Percentiles rank a stretch among this genome's conserved stretches.
phyloP scores from a whole-genome alignment of 2,113 vertebrate genomes.

The Embiotoca jacksoni region DNA sequence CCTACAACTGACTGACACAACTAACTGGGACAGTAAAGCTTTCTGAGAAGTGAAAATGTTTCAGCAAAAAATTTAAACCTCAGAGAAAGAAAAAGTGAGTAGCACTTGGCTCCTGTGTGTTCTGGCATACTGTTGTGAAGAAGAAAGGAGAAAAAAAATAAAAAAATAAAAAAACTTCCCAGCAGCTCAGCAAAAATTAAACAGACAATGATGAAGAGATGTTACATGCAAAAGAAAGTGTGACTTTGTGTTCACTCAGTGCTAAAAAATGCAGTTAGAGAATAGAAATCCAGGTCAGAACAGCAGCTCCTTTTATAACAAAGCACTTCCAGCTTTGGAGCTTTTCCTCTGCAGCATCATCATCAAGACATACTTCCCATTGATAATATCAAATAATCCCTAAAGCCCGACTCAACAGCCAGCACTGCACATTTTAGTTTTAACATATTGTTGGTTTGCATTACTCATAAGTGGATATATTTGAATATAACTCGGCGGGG shows the following conservation, averaged over 20 bases:
- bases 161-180: conserved; percentile 42
- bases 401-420: not conserved
- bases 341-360: not conserved
- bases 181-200: conserved; percentile 17
- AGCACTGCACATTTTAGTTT: not conserved
- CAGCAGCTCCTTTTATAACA: not conserved
- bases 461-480: not conserved
- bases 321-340: not conserved
- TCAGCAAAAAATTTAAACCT: conserved; percentile 56
- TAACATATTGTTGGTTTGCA: not conserved
- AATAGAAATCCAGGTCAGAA: conserved; percentile 1
- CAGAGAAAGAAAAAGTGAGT: conserved; percentile 47
- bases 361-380: not conserved
- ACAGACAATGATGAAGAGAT: conserved; percentile 8
- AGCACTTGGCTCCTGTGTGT: conserved; percentile 42
- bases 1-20: too few species aligned
- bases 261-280: not conserved
- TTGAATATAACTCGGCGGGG: not conserved
- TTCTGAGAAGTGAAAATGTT: conserved; percentile 36
- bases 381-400: not conserved
- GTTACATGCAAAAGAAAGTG: conserved; percentile 8
- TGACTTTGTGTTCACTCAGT: not conserved
- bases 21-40: conserved; percentile 9
- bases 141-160: conserved; percentile 17
- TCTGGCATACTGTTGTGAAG: conserved; percentile 37